Evolutionary conservation across 1,140 invertebrate genomes (phyloP), one percentile per base, ranked within the genome.

Genomic region (Cotesia glomerata): DNA sequence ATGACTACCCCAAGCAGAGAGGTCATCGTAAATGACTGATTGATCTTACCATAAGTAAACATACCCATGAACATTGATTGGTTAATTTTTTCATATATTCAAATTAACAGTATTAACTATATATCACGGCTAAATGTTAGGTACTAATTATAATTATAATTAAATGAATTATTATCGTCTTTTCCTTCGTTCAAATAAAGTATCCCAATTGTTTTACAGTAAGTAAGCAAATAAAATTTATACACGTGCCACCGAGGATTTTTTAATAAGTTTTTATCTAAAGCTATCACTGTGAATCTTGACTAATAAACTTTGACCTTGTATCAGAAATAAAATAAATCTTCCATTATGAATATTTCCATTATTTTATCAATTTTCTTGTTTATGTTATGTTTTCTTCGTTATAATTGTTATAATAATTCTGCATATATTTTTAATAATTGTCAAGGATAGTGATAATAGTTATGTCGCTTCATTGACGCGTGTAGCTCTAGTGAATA

Each of bases 1-100:
- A 67, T 76, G 69, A 58, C 73, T 78, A 80, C 76, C 76, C 74
- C 77, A 80, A 78, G 75, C 71, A 76, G 77, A 84, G 74, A 75
- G 76, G 72, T 75, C 70, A 74, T 63, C 73, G 52, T 65, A n/a
- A 34, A 73, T 18, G 35, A 52, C 65, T 76, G 72, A 73, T 72
- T 72, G 61, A 70, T 34, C 18, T 13, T 36, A 26, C 45, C 34
- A 16, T 67, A 11, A 61, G 18, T 66, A 52, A 59, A 62, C 45
- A 52, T 64, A 52, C 35, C 26, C 14, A 36, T 56, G 52, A 69
- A n/a, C 2, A 59, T 51, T 45, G 68, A 26, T 11, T 51, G 5
- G 14, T 62, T 63, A 51, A 66, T 73, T 63, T 26, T 32, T 64
- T 54, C 16, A 64, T 36, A 2, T 54, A 14, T n/a, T 54, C 3